Evolutionary conservation across 1,140 invertebrate genomes (phyloP), one percentile per base, ranked within the genome.

Genomic region (Pemphigus obesinymphae): DNA sequence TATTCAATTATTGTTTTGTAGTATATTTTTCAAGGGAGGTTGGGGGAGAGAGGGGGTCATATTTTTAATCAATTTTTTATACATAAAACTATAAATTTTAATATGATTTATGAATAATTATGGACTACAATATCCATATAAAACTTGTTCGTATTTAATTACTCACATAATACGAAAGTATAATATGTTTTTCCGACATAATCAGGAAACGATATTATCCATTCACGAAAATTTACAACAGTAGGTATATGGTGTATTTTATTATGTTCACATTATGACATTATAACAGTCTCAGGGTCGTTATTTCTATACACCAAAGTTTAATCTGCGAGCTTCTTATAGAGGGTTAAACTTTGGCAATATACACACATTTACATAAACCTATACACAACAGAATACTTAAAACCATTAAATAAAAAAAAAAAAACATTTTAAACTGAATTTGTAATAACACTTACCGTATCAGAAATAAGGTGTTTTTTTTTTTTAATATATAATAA

Each of bases 321-420:
- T 80, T 61, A 80, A 80, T 80, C 53, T 45, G n/a, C n/a, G n/a
- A 63, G 76, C 50, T 80, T 45, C 76, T 80, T 80, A 43, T 63
- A 63, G 53, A 61, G 55, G 76, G 53, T 80, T 80, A 63, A 80
- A 80, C 76, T 80, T 80, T 80, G 31, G 76, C 76, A 80, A 80
- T 80, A 80, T 80, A 58, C 75, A 37, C 53, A 26, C 31, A 78
- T 78, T 78, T 78, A 40, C 75, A 78, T 78, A 78, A 78, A 78
- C 75, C 75, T 58, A 78, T 78, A 40, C 76, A 58, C 26, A 37
- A 45, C 50, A 7, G 55, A 43, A 29, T 45, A 45, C 76, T 29
- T 13, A 63, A 63, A 80, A 80, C 76, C 13, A 63, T 63, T 61
- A 80, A 63, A 80, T n/a, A 80, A 70, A 40, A 68, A 63, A 63